A percentile compares a stretch with the other conserved stretches of the same genome.
phyloP scores from a whole-genome alignment of 2,888 invertebrate species.

The Anodontia alba region DNA sequence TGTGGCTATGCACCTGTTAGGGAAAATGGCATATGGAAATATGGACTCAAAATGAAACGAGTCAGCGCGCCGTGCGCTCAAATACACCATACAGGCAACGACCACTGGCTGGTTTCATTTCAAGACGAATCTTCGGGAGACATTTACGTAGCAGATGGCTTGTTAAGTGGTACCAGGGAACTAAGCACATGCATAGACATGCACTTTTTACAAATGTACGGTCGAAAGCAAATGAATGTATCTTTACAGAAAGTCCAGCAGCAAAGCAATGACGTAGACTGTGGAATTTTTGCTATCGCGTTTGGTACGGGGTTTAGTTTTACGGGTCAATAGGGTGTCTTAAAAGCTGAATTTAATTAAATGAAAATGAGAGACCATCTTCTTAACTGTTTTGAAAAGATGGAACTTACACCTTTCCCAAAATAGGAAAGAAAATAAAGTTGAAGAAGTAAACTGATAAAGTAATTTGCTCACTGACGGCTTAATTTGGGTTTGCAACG shows the following conservation, averaged over 20 bases:
- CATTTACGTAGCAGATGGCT: neutral
- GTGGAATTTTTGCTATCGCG: neutral
- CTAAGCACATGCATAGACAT: neutral
- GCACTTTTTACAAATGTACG: neutral
- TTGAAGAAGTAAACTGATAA: no score
- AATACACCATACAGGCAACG: neutral
- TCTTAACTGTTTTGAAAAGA: no score
- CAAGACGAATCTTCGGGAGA: neutral
- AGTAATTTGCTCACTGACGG: no score
- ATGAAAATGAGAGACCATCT: no score
- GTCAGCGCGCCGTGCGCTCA: neutral
- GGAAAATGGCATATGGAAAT: neutral
- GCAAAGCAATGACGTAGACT: neutral
- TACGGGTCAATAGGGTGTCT: neutral
- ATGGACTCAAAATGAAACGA: neutral
- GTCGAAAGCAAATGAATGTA: neutral
- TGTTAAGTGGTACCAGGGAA: neutral
- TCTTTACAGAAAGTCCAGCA: neutral
- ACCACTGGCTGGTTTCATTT: neutral
- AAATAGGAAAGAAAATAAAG: no score
- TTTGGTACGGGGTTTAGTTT: neutral
- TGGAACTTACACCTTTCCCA: no score
- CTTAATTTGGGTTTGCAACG: no score
- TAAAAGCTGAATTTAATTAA: no score
- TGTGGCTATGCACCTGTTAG: neutral